Conservation (phyloP, 2,113 vertebrate genomes). For the Cyrtonyx montezumae region DNA sequence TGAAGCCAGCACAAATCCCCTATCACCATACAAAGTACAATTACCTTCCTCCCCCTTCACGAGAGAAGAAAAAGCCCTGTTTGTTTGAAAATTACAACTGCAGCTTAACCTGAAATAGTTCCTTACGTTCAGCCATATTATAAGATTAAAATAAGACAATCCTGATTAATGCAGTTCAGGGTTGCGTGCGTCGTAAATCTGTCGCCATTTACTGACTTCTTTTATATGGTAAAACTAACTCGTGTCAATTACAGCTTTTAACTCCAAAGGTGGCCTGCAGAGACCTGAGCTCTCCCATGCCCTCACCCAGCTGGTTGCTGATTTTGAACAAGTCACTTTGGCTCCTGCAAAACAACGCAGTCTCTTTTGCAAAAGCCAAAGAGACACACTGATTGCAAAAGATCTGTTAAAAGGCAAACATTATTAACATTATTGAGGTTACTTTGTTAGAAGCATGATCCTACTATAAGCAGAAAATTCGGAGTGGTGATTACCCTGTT, state of each 20-base stretch:
- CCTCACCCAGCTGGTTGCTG: not conserved
- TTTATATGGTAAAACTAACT: not conserved
- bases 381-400: not conserved
- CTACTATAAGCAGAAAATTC: not conserved
- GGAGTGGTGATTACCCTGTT: not conserved
- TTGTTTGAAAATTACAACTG: constrained; percentile 26
- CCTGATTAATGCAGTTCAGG: not conserved
- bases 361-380: not conserved
- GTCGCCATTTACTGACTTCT: not conserved
- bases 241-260: not conserved
- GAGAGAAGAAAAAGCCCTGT: not conserved
- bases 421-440: not conserved
- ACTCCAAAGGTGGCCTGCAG: not conserved
- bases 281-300: not conserved
- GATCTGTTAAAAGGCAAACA: not conserved
- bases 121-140: not conserved
- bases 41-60: not conserved
- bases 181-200: not conserved
- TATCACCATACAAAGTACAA: constrained; percentile 27
- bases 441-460: not conserved
- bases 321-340: not conserved
- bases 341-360: not conserved
- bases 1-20: constrained; percentile 36
- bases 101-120: not conserved
- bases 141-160: not conserved